These are phyloP conservation scores for Ectemnius cavifrons DNA, from an alignment of 2,888 invertebrate species.

Conservation along the genomic window DNA sequence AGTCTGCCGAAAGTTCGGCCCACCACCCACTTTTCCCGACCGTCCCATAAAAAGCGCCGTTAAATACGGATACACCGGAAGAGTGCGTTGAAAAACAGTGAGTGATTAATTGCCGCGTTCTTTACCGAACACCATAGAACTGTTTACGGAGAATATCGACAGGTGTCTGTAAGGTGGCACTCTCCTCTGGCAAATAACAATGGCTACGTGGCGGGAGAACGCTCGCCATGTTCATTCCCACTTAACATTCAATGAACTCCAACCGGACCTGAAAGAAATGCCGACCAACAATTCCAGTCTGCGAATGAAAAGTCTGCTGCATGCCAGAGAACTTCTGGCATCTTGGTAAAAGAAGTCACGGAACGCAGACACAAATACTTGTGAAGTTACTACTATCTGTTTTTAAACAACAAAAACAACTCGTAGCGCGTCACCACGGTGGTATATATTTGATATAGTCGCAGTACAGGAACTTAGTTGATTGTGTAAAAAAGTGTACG, in stretches of 20 bases:
- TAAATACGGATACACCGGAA: conserved; percentile 50
- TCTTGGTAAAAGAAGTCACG: no score
- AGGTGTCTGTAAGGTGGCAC: conserved; percentile 32
- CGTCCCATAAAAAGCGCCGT: conserved; percentile 53
- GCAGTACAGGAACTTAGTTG: no score
- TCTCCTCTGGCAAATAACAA: conserved; percentile 44
- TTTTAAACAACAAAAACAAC: no score
- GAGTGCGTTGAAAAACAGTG: conserved; percentile 55
- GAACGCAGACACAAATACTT: no score
- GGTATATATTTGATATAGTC: no score
- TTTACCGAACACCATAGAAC: conserved; percentile 55
- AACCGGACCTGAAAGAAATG: conserved; percentile 30
- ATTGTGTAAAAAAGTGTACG: no score
- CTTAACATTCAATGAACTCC: conserved; percentile 34
- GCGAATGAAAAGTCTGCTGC: background rate
- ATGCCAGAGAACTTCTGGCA: no score
- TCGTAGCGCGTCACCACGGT: no score
- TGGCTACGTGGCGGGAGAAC: conserved; percentile 39
- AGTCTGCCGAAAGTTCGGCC: conserved; percentile 58
- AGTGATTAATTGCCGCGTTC: conserved; percentile 62
- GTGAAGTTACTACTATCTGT: no score
- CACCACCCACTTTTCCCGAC: no score
- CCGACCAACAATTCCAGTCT: conserved; percentile 3
- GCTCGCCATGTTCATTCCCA: conserved; percentile 35
- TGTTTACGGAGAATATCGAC: conserved; percentile 49